A percentile compares a stretch with the other conserved stretches of the same genome.
Evolutionary conservation across 2,113 vertebrate species (phyloP).

Genomic region (Conger conger): DNA sequence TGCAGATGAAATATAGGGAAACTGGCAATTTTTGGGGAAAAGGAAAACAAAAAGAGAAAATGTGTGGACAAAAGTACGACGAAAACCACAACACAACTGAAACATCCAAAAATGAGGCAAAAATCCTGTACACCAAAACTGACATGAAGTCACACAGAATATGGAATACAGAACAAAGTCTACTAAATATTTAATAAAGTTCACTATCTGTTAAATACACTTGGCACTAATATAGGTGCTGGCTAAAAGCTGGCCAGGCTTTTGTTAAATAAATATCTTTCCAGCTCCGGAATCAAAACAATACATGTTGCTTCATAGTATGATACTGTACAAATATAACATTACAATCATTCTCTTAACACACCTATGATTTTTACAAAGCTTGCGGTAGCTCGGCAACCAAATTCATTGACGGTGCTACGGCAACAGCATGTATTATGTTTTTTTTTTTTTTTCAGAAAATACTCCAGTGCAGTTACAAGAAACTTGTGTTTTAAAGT

Average conservation of each 20-base stretch:
- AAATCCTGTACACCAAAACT: constrained; percentile 35
- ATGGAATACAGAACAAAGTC: constrained; percentile 57
- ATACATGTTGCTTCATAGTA: constrained; percentile 31
- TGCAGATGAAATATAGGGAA: constrained; percentile 46
- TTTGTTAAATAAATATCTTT: constrained; percentile 24
- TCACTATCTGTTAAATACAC: constrained; percentile 67
- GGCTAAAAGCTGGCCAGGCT: constrained; percentile 47
- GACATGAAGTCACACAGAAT: constrained; percentile 33
- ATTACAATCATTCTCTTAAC: constrained; percentile 59
- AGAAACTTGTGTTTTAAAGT: constrained; percentile 32
- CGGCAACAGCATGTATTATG: constrained; percentile 39
- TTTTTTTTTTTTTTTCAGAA: constrained; percentile 52
- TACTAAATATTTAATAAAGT: constrained; percentile 60
- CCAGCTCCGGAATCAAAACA: constrained; percentile 46
- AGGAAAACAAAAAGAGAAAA: constrained; percentile 41
- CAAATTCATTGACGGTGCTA: constrained; percentile 39
- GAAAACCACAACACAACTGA: constrained; percentile 57
- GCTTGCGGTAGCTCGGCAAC: constrained; percentile 47
- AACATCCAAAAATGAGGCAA: constrained; percentile 64
- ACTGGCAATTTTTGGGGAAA: constrained; percentile 40
- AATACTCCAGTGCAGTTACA: constrained; percentile 34
- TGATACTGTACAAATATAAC: constrained; percentile 57
- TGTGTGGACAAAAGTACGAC: constrained; percentile 37
- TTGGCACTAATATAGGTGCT: constrained; percentile 63
- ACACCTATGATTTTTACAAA: constrained; percentile 52